Percentiles rank a stretch among this genome's conserved stretches.
These are phyloP conservation scores for Allolobophora icterica DNA, from an alignment of 2,888 invertebrate genomes.

Conservation along the genomic window DNA sequence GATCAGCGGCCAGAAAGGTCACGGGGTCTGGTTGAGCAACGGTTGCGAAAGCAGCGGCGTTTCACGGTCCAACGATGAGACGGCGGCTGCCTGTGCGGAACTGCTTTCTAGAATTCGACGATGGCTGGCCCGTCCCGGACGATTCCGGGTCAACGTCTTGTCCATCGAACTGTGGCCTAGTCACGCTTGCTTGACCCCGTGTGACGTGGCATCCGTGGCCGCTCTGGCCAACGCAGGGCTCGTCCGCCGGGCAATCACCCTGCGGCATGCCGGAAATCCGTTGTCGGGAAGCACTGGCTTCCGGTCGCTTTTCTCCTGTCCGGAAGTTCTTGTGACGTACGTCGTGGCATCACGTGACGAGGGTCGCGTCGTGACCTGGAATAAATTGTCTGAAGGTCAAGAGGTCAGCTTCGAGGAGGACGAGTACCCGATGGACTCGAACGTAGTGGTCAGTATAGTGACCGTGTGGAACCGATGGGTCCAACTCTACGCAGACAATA, in stretches of 20 bases:
- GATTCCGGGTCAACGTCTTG: constrained; percentile 19
- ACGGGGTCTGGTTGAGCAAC: not conserved
- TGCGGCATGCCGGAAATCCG: constrained; percentile 9
- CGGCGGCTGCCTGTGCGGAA: not conserved
- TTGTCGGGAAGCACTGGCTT: constrained; percentile 17
- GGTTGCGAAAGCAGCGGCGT: not conserved
- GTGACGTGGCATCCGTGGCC: not conserved
- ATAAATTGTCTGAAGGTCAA: not conserved
- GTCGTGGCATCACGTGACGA: constrained; percentile 24
- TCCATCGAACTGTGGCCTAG: not conserved
- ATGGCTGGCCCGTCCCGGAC: constrained; percentile 17
- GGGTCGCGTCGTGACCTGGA: constrained; percentile 27
- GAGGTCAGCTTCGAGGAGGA: constrained; percentile 27
- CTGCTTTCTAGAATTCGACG: not conserved
- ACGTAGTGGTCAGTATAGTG: constrained; percentile 18
- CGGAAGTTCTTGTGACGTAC: constrained; percentile 27
- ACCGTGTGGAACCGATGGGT: constrained; percentile 25
- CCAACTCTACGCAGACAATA: not conserved
- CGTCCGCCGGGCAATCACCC: not conserved
- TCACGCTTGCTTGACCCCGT: not conserved
- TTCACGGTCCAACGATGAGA: not conserved
- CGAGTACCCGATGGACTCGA: constrained; percentile 28
- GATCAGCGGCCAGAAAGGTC: not conserved
- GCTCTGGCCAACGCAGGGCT: constrained; percentile 12
- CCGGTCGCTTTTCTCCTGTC: constrained; percentile 20